Conservation (phyloP, 2,797 vertebrate genomes). For the Macrochelys suwanniensis region DNA sequence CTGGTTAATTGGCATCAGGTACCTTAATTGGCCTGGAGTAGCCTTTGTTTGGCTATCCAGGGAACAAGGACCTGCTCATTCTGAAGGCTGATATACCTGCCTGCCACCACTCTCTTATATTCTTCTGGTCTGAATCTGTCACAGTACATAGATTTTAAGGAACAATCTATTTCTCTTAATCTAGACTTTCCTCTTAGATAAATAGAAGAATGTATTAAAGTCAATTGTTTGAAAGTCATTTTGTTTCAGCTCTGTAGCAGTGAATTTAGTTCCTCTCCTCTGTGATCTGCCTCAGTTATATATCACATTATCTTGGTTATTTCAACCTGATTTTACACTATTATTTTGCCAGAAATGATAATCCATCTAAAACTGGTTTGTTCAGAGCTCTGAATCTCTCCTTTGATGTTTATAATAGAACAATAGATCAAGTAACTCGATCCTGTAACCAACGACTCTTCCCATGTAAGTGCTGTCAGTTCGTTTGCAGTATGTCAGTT, state of each 20-base stretch:
- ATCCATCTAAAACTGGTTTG: neutral
- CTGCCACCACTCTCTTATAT: too few relatives aligned
- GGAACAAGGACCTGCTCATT: too few relatives aligned
- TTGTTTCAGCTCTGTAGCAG: neutral
- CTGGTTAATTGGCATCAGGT: too few relatives aligned
- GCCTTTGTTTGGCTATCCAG: too few relatives aligned
- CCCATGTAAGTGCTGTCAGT: slow-evolving; percentile 8
- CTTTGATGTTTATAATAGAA: neutral
- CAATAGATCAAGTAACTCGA: neutral
- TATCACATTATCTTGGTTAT: neutral
- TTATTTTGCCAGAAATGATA: slow-evolving; percentile 24
- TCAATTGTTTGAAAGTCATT: slow-evolving; percentile 5
- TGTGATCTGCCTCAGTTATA: neutral
- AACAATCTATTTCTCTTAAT: slow-evolving; percentile 21
- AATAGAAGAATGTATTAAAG: neutral
- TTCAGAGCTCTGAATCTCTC: neutral
- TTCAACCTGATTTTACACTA: slow-evolving; percentile 4
- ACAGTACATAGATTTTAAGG: neutral
- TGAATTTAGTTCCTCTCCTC: neutral
- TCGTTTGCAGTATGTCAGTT: neutral
- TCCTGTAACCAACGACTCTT: neutral
- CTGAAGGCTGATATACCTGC: too few relatives aligned
- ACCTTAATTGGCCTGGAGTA: too few relatives aligned
- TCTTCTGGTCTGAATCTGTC: too few relatives aligned
- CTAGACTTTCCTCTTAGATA: neutral